Percentiles rank a stretch among this genome's conserved stretches.
These are phyloP conservation scores for Spatulosminthurus flaviceps DNA, from an alignment of 2,888 invertebrate species.

Conservation along the genomic window DNA sequence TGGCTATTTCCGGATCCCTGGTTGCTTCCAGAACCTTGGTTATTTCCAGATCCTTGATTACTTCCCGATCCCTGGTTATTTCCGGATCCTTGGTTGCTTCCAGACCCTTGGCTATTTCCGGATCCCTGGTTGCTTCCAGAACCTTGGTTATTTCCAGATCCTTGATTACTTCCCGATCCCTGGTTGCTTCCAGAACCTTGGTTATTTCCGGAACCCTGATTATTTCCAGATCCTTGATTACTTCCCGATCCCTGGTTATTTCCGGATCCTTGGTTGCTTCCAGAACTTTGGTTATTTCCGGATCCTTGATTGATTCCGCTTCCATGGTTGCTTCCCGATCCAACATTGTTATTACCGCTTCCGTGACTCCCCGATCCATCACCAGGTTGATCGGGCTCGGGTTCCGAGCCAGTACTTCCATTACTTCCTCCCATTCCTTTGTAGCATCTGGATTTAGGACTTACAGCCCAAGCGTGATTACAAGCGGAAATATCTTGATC, in stretches of 20 bases:
- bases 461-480: conserved; percentile 58
- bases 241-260: conserved; percentile 23
- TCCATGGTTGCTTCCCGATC: conserved; percentile 19
- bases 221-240: not conserved
- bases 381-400: not conserved
- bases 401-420: conserved; percentile 19
- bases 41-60: conserved; percentile 19
- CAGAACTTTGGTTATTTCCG: not conserved
- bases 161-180: not conserved
- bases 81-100: conserved; percentile 11
- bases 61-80: not conserved
- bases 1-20: conserved; percentile 19
- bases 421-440: conserved; percentile 52
- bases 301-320: not conserved
- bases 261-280: not conserved
- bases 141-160: not conserved
- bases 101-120: not conserved
- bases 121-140: conserved; percentile 9
- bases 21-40: conserved; percentile 3
- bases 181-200: conserved; percentile 1
- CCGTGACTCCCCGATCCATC: not conserved
- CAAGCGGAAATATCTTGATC: conserved; percentile 55
- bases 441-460: conserved; percentile 53
- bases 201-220: not conserved
- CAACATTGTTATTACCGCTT: not conserved